phyloP scores from a whole-genome alignment of 2,113 vertebrate species.

The Cyprinodon variegatus region DNA sequence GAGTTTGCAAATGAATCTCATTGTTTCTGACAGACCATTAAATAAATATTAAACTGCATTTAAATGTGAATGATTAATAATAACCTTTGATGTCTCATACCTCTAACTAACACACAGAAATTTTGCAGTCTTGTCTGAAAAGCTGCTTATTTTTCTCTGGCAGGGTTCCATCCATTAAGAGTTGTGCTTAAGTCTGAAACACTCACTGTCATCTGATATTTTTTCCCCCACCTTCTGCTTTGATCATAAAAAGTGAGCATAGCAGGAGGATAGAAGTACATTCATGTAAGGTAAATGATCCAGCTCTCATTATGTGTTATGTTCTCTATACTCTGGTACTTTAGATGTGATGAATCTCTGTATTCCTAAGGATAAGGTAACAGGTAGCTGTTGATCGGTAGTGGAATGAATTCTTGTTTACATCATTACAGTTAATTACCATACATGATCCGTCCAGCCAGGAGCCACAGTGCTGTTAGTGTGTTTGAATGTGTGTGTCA shows the following conservation, averaged over 20 bases:
- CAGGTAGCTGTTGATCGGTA: conserved; percentile 70
- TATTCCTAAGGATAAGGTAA: conserved; percentile 51
- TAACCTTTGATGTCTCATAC: conserved; percentile 53
- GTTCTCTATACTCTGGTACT: conserved; percentile 30
- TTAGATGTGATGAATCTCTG: conserved; percentile 39
- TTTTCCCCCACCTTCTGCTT: conserved; percentile 36
- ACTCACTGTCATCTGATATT: conserved; percentile 45
- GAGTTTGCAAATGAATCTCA: conserved; percentile 24
- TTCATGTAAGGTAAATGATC: conserved; percentile 33
- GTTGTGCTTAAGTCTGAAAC: conserved; percentile 33
- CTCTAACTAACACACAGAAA: conserved; percentile 23
- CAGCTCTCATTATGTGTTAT: conserved; percentile 27
- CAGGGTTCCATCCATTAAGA: conserved; percentile 41
- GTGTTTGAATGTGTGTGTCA: background rate
- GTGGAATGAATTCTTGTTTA: conserved; percentile 75
- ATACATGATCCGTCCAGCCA: conserved; percentile 58
- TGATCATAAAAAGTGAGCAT: conserved; percentile 49
- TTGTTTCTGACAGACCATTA: conserved; percentile 41
- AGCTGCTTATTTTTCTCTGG: conserved; percentile 11
- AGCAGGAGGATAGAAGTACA: conserved; percentile 34
- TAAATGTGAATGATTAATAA: conserved; percentile 17
- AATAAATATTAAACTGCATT: conserved; percentile 3
- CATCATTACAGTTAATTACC: conserved; percentile 78
- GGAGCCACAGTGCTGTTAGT: conserved; percentile 12
- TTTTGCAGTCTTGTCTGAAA: conserved; percentile 15